Evolutionary conservation across 2,113 vertebrate genomes (phyloP), one percentile per base, ranked within the genome.

Genomic region (Carollia perspicillata): DNA sequence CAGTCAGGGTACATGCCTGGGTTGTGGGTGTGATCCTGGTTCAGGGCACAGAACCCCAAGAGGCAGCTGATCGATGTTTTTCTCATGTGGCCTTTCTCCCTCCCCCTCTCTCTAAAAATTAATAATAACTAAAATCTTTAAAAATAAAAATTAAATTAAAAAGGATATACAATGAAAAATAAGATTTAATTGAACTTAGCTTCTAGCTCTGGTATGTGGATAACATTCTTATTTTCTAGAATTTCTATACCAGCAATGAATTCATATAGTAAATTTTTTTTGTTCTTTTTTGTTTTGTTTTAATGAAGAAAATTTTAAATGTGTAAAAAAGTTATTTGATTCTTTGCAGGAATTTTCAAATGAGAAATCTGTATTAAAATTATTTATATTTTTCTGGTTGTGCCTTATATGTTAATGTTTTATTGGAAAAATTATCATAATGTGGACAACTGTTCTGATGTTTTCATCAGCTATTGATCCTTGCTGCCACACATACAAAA

Each of bases 151-250:
- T 9, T 58, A 58, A 58, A 55, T 55, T 55, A 8, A 58, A 58
- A 58, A 58, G 55, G 22, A 23, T 58, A 58, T 58, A 58, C 55
- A 23, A 23, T 58, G 55, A 58, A 80, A 74, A 85, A n/a, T 35
- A 80, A 78, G 28, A 44, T 79, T 90, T 89, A 75, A 66, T 53
- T 63, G 55, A 90, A 78, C 37, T 84, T 93, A 77, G 28, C 37
- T 78, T 84, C 47, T 95, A n/a, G 1, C 26, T 88, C 42, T 90
- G 69, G n/a, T 84, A 13, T 83, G 33, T 90, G 23, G 65, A 58
- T 13, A 86, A 8, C 40, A 58, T 30, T 66, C 40, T 79, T 95
- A 58, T 68, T 94, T 92, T 51, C 84, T 92, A 90, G 53, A 86
- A 63, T 96, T 86, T 81, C 58, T 89, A 2, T 77, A 79, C 88